Evolutionary conservation across 2,888 invertebrate genomes (phyloP), one percentile per base, ranked within the genome.

Genomic region (Diaprepes abbreviatus): DNA sequence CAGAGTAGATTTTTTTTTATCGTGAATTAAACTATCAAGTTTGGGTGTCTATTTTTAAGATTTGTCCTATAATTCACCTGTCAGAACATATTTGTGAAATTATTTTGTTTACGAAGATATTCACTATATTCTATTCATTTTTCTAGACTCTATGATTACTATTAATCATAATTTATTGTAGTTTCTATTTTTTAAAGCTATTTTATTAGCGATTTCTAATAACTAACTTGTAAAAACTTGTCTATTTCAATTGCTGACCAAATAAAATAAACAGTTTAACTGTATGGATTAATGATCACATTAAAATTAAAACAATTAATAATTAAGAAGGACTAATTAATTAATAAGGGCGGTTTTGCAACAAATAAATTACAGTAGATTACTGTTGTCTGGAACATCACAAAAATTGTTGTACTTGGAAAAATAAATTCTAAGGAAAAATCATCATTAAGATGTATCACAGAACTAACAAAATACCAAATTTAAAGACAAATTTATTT

Each of bases 381-480:
- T 24, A 58, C 63, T 63, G 55, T 60, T 24, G 40, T 69, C 58
- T 69, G 64, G 19, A 63, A 71, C 55, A 67, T 71, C 71, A 71
- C 71, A 71, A 63, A 55, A 36, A 71, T 43, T 59, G 45, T 66
- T 70, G 66, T 71, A 67, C 62, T 67, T 67, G 66, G 57, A 67
- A 62, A 66, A 64, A 60, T 45, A 64, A 66, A 66, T 48, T 21
- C 59, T 70, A 70, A 65, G 65, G 54, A 65, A 66, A 55, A 60
- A 66, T 55, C 66, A 70, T 69, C 64, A 64, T 36, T 58, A 70
- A 66, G 55, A 65, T 63, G 59, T 73, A 73, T 73, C 73, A 73
- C 73, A 73, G 73, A 73, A 73, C 62, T 45, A 70, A 67, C 60
- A 60, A 60, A 67, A 69, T 68, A 68, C 68, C 54, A 68, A 55